Percentiles rank a stretch among this genome's conserved stretches.
These are phyloP conservation scores for Pantherophis vulpinus DNA, from an alignment of 2,797 vertebrate species.

Conservation along the genomic window DNA sequence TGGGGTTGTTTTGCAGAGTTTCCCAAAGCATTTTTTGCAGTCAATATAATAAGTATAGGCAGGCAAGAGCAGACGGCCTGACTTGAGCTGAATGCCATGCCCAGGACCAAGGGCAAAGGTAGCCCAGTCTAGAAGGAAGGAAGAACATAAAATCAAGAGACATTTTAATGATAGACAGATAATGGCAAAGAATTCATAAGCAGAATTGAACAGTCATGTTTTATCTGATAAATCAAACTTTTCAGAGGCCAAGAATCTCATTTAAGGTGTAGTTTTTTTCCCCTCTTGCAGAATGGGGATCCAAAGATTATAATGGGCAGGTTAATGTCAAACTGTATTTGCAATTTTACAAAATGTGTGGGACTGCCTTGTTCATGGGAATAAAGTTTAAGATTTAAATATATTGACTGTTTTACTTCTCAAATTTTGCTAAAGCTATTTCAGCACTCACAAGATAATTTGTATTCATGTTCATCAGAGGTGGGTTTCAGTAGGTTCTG, in stretches of 20 bases:
- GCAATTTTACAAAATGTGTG: not conserved
- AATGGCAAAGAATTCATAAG: not conserved
- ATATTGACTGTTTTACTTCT: not conserved
- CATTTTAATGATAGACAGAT: not conserved
- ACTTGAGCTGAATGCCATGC: conserved; percentile 89
- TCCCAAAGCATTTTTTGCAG: conserved; percentile 86
- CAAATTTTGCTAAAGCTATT: not conserved
- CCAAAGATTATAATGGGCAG: not conserved
- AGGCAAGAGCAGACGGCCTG: conserved; percentile 86
- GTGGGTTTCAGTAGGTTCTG: too few relatives aligned
- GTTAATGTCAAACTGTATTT: not conserved
- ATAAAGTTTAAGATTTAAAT: not conserved
- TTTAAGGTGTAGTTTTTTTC: not conserved
- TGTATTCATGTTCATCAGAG: not conserved
- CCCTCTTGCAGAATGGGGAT: not conserved
- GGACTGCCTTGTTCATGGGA: not conserved
- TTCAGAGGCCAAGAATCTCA: not conserved
- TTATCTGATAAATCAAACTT: not conserved
- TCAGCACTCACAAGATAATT: not conserved
- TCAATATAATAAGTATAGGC: conserved; percentile 92
- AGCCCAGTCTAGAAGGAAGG: conserved; percentile 84
- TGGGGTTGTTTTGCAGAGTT: conserved; percentile 84
- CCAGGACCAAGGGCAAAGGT: conserved; percentile 92
- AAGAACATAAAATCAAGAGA: not conserved
- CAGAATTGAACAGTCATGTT: not conserved